Evolutionary conservation across 2,113 vertebrate species (phyloP).

Genomic region (Myrmophylax atrothorax): DNA sequence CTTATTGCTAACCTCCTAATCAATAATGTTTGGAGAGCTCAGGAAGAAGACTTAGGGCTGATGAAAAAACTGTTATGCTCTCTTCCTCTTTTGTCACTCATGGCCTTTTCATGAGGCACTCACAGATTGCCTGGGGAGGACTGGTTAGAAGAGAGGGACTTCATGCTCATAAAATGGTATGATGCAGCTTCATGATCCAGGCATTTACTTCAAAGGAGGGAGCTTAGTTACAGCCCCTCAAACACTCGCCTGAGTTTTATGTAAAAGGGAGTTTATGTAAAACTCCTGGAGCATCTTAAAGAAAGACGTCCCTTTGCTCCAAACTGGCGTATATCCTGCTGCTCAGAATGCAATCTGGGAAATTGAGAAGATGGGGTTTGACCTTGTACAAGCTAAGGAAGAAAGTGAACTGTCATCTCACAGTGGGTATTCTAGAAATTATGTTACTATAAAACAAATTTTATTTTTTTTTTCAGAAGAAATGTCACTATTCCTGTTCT

Average conservation of each 20-base stretch:
- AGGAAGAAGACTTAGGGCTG: neutral
- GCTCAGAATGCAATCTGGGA: neutral
- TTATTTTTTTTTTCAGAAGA: neutral
- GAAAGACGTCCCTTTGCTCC: neutral
- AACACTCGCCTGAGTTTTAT: neutral
- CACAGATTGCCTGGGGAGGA: neutral
- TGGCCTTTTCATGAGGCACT: neutral
- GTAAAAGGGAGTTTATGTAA: neutral
- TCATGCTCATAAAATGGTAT: neutral
- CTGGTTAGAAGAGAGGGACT: neutral
- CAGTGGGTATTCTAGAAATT: neutral
- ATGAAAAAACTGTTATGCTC: neutral
- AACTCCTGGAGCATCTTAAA: neutral
- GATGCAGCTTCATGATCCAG: neutral
- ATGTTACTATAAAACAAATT: neutral
- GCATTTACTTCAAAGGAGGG: neutral
- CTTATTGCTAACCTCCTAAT: neutral
- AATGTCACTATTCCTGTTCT: neutral
- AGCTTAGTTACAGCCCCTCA: neutral
- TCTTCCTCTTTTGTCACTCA: neutral
- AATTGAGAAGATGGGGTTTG: neutral
- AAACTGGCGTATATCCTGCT: neutral
- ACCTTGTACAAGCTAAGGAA: neutral
- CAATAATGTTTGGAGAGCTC: neutral
- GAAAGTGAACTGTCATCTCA: neutral